These are phyloP conservation scores for Ceyx margarethae DNA, from an alignment of 2,113 vertebrate genomes.

Conservation along the genomic window DNA sequence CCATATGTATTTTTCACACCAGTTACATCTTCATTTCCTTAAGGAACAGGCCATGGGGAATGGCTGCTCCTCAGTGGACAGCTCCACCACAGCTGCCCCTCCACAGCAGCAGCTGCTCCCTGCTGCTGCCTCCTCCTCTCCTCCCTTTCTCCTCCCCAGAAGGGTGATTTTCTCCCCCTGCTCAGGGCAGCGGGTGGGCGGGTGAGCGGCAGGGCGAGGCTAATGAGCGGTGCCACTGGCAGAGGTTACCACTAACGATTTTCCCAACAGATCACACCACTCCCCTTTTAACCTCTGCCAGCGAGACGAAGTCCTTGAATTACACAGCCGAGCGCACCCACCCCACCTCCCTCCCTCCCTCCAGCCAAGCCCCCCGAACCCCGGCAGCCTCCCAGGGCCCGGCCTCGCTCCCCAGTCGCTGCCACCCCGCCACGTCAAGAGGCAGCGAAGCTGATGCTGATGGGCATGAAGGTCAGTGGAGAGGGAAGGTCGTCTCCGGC, in stretches of 20 bases:
- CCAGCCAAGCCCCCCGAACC: background rate
- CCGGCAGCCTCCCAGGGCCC: background rate
- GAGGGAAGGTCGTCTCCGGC: background rate
- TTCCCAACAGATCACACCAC: background rate
- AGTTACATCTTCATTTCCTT: background rate
- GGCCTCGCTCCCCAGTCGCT: background rate
- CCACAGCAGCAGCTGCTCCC: fast-evolving
- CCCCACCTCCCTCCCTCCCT: background rate
- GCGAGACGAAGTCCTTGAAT: background rate
- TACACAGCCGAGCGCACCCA: background rate
- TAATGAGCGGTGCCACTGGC: fast-evolving
- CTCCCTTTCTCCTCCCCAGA: no score
- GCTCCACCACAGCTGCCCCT: background rate
- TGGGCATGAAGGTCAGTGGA: constrained; percentile 37
- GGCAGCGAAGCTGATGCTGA: constrained; percentile 20
- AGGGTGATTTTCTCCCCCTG: background rate
- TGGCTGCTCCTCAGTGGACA: background rate
- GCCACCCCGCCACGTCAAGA: background rate
- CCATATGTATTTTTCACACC: fast-evolving
- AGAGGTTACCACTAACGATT: background rate
- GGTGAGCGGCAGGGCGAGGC: background rate
- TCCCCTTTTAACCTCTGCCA: constrained; percentile 31
- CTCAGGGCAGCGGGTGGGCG: background rate
- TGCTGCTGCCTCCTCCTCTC: no score
- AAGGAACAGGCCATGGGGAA: fast-evolving